Conservation (phyloP, 2,113 vertebrate genomes). For the Larimichthys polyactis region DNA sequence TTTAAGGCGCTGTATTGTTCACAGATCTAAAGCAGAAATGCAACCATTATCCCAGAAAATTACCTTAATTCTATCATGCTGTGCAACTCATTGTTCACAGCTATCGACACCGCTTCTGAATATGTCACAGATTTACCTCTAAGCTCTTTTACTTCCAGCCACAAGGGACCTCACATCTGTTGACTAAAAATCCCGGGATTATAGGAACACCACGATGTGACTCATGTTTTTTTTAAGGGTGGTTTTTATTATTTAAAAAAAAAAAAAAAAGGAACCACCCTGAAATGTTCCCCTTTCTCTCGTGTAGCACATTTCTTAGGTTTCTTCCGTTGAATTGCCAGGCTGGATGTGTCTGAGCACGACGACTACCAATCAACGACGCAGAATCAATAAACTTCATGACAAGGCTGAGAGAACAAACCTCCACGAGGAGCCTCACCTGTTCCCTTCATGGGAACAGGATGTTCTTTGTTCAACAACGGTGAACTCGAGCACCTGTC, state of each 20-base stretch:
- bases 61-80: constrained; percentile 14
- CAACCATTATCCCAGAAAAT: constrained; percentile 25
- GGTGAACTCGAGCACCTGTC: constrained; percentile 48
- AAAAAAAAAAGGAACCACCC: constrained; percentile 35
- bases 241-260: constrained; percentile 10
- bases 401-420: constrained; percentile 37
- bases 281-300: constrained; percentile 25
- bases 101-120: constrained; percentile 23
- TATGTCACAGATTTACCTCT: constrained; percentile 33
- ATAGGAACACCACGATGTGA: constrained; percentile 37
- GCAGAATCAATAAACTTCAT: constrained; percentile 41
- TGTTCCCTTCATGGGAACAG: constrained; percentile 55
- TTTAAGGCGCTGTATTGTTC: constrained; percentile 41
- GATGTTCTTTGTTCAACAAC: constrained; percentile 58
- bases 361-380: constrained; percentile 18
- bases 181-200: constrained; percentile 12
- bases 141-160: constrained; percentile 18
- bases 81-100: constrained; percentile 7
- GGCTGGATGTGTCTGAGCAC: constrained; percentile 38
- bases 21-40: constrained; percentile 23
- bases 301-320: constrained; percentile 9
- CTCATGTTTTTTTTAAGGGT: constrained; percentile 43
- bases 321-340: constrained; percentile 17
- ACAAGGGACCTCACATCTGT: constrained; percentile 45
- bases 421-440: constrained; percentile 3